phyloP scores from a whole-genome alignment of 1,140 invertebrate genomes.

The Hormaphis cornu region DNA sequence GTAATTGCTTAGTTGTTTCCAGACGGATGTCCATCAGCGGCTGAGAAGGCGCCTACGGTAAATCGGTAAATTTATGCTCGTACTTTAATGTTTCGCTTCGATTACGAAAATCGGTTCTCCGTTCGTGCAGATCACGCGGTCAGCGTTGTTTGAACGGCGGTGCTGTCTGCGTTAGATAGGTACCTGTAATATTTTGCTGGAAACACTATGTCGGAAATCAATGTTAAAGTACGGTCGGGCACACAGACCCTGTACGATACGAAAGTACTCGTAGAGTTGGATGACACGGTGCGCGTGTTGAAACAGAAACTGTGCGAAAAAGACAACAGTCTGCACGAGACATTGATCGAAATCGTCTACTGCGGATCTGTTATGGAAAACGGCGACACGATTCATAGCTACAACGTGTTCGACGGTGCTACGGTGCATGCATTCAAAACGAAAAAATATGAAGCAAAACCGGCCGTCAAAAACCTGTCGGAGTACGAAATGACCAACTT shows the following conservation, averaged over 20 bases:
- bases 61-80: too few species aligned
- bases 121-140: neutral
- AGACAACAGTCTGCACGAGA: neutral
- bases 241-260: neutral
- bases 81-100: too few species aligned
- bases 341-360: neutral
- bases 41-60: too few species aligned
- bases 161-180: neutral
- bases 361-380: conserved; percentile 1
- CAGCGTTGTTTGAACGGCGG: neutral
- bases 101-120: too few species aligned
- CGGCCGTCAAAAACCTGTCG: neutral
- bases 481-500: neutral
- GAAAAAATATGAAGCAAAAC: neutral
- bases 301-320: neutral
- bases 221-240: neutral
- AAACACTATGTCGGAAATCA: neutral
- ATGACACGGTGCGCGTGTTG: neutral
- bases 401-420: neutral
- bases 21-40: too few species aligned
- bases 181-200: too few species aligned
- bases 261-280: neutral
- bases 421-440: conserved; percentile 22
- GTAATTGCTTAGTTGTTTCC: too few species aligned
- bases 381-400: neutral